phyloP scores from a whole-genome alignment of 1,140 invertebrate genomes.

The Drosophila suzukii region DNA sequence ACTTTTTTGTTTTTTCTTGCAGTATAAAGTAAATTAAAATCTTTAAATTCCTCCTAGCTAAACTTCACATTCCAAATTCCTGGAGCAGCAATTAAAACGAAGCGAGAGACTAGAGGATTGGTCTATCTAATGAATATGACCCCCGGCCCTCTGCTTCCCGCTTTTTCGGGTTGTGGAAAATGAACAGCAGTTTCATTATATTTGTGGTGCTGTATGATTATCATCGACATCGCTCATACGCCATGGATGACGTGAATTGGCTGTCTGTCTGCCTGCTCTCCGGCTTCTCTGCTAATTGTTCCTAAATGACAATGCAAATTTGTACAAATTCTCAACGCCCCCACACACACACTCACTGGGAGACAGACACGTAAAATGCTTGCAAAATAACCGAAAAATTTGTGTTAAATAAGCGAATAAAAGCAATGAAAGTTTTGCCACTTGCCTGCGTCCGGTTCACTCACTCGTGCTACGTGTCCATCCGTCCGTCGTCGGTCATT shows the following conservation, averaged over 20 bases:
- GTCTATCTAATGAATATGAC: conserved; percentile 34
- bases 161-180: background rate
- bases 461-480: conserved; percentile 23
- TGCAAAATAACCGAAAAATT: conserved; percentile 73
- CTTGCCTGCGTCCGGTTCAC: conserved; percentile 54
- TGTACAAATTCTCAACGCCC: conserved; percentile 42
- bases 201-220: conserved; percentile 27
- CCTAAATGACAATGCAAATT: conserved; percentile 69
- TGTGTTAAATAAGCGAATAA: conserved; percentile 81
- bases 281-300: conserved; percentile 63
- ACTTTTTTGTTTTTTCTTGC: background rate
- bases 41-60: background rate
- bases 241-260: conserved; percentile 34
- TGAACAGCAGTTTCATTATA: conserved; percentile 62
- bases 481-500: conserved; percentile 48
- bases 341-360: background rate
- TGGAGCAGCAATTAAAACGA: conserved; percentile 8
- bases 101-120: conserved; percentile 12
- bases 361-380: conserved; percentile 41
- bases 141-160: background rate
- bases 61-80: background rate
- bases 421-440: conserved; percentile 77
- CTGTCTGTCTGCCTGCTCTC: conserved; percentile 27
- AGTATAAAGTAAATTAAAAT: too few relatives aligned
- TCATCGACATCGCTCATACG: conserved; percentile 54